Evolutionary conservation across 2,888 invertebrate species (phyloP).

Genomic region (Miltochrista miniata): DNA sequence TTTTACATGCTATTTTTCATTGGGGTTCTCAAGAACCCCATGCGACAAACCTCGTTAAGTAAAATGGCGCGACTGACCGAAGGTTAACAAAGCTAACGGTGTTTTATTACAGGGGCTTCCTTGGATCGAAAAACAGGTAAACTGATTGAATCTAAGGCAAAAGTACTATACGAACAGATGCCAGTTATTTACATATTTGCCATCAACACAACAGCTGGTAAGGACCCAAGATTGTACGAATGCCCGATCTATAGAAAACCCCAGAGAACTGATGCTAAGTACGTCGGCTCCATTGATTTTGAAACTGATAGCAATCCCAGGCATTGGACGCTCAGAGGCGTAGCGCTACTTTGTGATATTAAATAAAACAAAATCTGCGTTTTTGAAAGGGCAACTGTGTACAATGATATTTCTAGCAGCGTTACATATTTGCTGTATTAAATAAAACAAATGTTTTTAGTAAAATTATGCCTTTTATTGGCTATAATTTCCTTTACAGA

Average conservation of each 20-base stretch:
- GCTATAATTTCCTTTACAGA: too few species aligned
- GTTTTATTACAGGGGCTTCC: constrained; percentile 85
- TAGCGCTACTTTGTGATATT: constrained; percentile 98
- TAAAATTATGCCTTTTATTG: too few species aligned
- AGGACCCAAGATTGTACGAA: constrained; percentile 95
- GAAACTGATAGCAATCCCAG: constrained; percentile 96
- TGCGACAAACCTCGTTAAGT: too few species aligned
- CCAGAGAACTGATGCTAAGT: constrained; percentile 96
- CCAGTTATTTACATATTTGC: constrained; percentile 98
- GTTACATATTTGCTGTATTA: too few species aligned
- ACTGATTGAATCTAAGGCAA: constrained; percentile 95
- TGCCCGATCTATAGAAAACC: constrained; percentile 99
- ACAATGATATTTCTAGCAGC: too few species aligned
- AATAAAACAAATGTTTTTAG: too few species aligned
- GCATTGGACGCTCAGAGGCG: constrained; percentile 97
- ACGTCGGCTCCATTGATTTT: constrained; percentile 97
- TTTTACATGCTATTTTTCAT: too few species aligned
- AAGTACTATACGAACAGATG: constrained; percentile 97
- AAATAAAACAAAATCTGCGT: constrained; percentile 86
- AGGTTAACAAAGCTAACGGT: too few species aligned
- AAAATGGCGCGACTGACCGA: too few species aligned
- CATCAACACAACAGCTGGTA: constrained; percentile 96
- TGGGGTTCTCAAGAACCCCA: too few species aligned
- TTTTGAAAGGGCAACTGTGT: too few species aligned
- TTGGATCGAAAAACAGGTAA: constrained; percentile 94